phyloP scores from a whole-genome alignment of 2,797 vertebrate species.

The Diceros bicornis region DNA sequence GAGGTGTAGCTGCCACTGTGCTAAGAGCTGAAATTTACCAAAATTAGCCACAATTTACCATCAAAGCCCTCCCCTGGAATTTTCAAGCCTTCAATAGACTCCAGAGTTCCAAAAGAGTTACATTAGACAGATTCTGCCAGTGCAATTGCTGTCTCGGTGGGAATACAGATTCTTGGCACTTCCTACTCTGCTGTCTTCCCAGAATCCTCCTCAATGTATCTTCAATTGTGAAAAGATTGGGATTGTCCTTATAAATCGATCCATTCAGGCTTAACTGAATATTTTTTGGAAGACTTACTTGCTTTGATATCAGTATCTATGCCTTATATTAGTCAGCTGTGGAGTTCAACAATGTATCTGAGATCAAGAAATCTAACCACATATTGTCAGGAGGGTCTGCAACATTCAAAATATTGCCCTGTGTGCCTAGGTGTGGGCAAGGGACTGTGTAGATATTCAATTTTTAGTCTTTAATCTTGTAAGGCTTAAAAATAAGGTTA shows the following conservation, averaged over 20 bases:
- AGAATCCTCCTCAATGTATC: neutral
- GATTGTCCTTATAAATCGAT: neutral
- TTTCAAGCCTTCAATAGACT: neutral
- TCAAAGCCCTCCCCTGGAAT: neutral
- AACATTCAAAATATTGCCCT: neutral
- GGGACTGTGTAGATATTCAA: neutral
- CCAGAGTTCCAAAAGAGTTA: neutral
- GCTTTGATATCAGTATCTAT: neutral
- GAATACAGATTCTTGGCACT: neutral
- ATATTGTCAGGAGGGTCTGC: neutral
- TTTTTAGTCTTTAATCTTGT: slow-evolving; percentile 21
- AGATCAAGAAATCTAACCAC: neutral
- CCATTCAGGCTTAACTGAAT: neutral
- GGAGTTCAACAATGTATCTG: neutral
- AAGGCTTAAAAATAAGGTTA: slow-evolving; percentile 59
- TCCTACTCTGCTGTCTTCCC: neutral
- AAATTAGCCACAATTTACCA: neutral
- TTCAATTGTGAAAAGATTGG: neutral
- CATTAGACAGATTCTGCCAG: neutral
- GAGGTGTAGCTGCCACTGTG: neutral
- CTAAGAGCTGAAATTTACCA: neutral
- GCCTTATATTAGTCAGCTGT: neutral
- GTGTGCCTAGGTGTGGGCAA: neutral
- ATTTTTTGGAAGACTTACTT: neutral
- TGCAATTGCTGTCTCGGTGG: neutral